Conservation (phyloP, 2,888 invertebrate species). For the Pachliopta kotzebuea region DNA sequence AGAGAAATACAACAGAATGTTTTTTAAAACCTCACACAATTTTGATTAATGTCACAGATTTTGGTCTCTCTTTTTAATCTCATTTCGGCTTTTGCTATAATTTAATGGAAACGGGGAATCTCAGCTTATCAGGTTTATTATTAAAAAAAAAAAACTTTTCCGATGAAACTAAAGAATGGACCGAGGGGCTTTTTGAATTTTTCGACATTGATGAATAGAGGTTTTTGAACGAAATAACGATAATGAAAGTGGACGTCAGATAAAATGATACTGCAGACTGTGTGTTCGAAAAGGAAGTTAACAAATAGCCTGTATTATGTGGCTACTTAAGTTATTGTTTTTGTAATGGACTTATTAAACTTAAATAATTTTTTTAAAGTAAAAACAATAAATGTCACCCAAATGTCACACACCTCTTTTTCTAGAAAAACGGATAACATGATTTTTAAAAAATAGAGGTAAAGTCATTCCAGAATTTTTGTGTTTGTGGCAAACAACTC, state of each 20-base stretch:
- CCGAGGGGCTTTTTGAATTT: constrained; percentile 3
- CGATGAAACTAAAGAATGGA: constrained; percentile 9
- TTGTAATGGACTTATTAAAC: too few species aligned
- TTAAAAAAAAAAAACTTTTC: constrained; percentile 5
- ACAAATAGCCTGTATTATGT: too few species aligned
- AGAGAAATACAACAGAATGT: background rate
- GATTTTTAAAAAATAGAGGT: too few species aligned
- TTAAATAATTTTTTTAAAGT: too few species aligned
- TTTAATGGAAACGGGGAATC: constrained; percentile 2
- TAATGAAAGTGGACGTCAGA: constrained; percentile 10
- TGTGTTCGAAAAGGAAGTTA: too few species aligned
- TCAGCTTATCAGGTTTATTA: constrained; percentile 3
- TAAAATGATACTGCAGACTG: background rate
- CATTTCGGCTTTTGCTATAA: background rate
- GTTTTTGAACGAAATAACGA: constrained; percentile 6
- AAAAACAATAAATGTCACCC: too few species aligned
- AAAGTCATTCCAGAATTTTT: too few species aligned
- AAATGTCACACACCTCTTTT: too few species aligned
- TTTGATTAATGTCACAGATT: background rate
- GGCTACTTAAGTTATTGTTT: too few species aligned
- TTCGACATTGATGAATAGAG: constrained; percentile 17
- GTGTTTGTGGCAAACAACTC: too few species aligned
- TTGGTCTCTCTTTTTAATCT: background rate
- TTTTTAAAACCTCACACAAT: background rate
- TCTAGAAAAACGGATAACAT: too few species aligned